Evolutionary conservation across 2,888 invertebrate genomes (phyloP).

Genomic region (Bursaphelenchus okinawaensis): DNA sequence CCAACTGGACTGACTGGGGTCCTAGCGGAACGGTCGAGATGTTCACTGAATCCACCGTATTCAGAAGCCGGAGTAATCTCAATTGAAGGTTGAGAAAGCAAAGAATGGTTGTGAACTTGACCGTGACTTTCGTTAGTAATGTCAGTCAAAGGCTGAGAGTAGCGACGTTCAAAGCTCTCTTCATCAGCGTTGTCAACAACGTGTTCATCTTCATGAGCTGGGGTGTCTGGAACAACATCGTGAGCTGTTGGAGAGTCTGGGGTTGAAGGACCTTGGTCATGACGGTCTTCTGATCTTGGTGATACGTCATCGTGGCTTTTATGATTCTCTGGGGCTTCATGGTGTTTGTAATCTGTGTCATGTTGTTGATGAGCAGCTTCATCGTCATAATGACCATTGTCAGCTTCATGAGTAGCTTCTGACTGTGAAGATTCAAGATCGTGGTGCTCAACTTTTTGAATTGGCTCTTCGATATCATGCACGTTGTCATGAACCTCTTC

Average conservation of each 20-base stretch:
- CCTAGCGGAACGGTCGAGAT: slow-evolving; percentile 3
- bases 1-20: background rate
- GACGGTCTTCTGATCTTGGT: background rate
- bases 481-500: background rate
- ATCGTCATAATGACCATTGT: background rate
- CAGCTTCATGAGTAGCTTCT: background rate
- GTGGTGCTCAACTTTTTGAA: background rate
- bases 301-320: background rate
- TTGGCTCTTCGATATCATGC: background rate
- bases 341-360: background rate
- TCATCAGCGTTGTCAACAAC: background rate
- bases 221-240: no score
- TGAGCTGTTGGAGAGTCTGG: background rate
- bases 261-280: slow-evolving; percentile 1
- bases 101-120: background rate
- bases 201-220: background rate
- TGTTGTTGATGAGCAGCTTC: slow-evolving; percentile 1
- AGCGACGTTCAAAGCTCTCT: background rate
- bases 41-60: slow-evolving; percentile 21
- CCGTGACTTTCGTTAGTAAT: background rate
- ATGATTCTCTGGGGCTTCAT: slow-evolving; percentile 1
- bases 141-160: background rate
- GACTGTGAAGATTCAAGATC: slow-evolving; percentile 5
- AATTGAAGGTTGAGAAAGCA: slow-evolving; percentile 28
- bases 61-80: slow-evolving; percentile 35